Evolutionary conservation across 2,113 vertebrate species (phyloP), one percentile per base, ranked within the genome.

Genomic region (Pionites leucogaster): DNA sequence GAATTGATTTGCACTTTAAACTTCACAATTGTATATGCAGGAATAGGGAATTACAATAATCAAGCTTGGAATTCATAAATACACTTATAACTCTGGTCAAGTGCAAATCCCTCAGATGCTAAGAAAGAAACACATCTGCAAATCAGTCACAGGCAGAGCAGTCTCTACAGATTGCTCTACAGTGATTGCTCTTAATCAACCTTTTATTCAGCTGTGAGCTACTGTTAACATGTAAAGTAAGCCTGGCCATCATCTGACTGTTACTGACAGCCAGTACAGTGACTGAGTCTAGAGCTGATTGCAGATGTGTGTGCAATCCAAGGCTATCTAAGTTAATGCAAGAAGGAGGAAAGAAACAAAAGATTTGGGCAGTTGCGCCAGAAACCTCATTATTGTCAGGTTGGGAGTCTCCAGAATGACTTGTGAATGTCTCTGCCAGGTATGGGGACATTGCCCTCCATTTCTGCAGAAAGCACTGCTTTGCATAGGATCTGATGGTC

Each of bases 101-200:
- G 75, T 90, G 71, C 85, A 86, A 57, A 92, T 95, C 55, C 62
- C 57, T 89, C 24, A 60, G 64, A 39, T 9, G 10, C 19, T 53
- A 69, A 57, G 67, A 63, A 85, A 67, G 41, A 67, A 78, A 71
- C 79, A 88, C 6, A 6, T 72, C 74, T 77, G 78, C 82, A 79
- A 86, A 69, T 74, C 93, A 92, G 84, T 70, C 74, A 82, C 59
- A 88, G 67, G 78, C 37, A 77, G 81, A 86, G 80, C n/a, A 69
- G 79, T 94, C 84, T 88, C 78, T 57, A 64, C 52, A 81, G 92
- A 83, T 35, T 70, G 60, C 86, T 94, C 37, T 63, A 11, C 67
- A 70, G 59, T 83, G 82, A 67, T 83, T 75, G 64, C 82, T 95
- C 88, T 92, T 88, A 77, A 96, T 94, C 96, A 97, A 64, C 46